A percentile compares a stretch with the other conserved stretches of the same genome.
Evolutionary conservation across 2,888 invertebrate genomes (phyloP).

Genomic region (Ephialtes manifestator): DNA sequence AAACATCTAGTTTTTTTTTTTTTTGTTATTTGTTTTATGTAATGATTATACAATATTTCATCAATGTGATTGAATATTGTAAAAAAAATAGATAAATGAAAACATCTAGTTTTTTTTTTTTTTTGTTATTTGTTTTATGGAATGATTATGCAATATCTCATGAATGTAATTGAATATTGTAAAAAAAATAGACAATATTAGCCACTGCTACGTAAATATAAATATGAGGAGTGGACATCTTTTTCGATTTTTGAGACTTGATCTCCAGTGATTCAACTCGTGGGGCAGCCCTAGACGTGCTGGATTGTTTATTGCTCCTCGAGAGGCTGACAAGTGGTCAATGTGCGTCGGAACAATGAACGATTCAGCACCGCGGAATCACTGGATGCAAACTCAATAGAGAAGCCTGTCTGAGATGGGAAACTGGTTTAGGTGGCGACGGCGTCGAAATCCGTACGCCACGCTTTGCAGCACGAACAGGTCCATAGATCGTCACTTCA

Average conservation of each 20-base stretch:
- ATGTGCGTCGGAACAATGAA: slow-evolving; percentile 42
- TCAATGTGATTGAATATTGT: background rate
- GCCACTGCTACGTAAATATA: background rate
- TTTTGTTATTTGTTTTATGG: too few species aligned
- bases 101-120: too few species aligned
- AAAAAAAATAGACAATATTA: background rate
- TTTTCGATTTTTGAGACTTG: background rate
- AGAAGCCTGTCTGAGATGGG: slow-evolving; percentile 38
- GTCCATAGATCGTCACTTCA: background rate
- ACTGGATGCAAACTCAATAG: slow-evolving; percentile 45
- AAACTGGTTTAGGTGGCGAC: slow-evolving; percentile 2
- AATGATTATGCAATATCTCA: too few species aligned
- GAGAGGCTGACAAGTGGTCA: slow-evolving; percentile 55
- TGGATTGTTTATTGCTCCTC: slow-evolving; percentile 20
- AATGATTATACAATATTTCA: too few species aligned
- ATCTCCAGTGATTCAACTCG: background rate
- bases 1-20: too few species aligned
- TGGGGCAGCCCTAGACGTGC: background rate
- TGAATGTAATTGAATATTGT: background rate
- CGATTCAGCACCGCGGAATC: slow-evolving; percentile 34
- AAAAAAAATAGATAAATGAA: background rate
- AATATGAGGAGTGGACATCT: background rate
- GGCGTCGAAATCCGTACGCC: background rate
- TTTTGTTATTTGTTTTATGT: too few species aligned
- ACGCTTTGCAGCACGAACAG: background rate